These are phyloP conservation scores for Euthynnus affinis DNA, from an alignment of 2,797 vertebrate genomes.

Conservation along the genomic window DNA sequence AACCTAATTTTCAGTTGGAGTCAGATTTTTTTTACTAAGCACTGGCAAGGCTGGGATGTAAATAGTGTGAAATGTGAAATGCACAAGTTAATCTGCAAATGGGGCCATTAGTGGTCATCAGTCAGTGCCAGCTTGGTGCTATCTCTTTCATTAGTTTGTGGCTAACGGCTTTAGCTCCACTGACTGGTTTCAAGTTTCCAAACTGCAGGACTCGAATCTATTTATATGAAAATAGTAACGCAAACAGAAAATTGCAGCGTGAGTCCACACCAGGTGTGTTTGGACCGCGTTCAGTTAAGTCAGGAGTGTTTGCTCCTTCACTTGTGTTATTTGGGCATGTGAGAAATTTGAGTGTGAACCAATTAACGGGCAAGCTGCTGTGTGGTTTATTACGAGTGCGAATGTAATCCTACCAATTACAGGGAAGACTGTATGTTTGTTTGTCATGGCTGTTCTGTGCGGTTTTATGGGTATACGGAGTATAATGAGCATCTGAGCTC, in stretches of 20 bases:
- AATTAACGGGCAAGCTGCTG: conserved; percentile 2
- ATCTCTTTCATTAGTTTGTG: background rate
- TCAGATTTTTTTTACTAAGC: background rate
- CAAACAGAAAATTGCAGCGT: background rate
- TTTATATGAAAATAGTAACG: background rate
- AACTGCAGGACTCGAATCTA: background rate
- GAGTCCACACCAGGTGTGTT: background rate
- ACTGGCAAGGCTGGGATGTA: conserved; percentile 9
- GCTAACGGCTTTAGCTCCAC: background rate
- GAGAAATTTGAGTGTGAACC: conserved; percentile 5
- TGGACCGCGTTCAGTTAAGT: background rate
- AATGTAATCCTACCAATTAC: background rate
- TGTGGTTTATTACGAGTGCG: conserved; percentile 2
- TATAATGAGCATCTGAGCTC: background rate
- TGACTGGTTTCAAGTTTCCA: conserved; percentile 9
- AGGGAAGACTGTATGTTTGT: background rate
- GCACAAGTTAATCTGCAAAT: conserved; percentile 31
- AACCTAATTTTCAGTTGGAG: conserved; percentile 21
- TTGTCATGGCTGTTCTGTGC: background rate
- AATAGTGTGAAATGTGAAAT: conserved; percentile 40
- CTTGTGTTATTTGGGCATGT: background rate
- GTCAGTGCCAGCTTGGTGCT: conserved; percentile 3
- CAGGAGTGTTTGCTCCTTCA: background rate
- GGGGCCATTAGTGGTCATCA: conserved; percentile 26
- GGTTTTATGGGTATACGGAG: background rate